phyloP scores from a whole-genome alignment of 2,797 vertebrate species.

The Adrianichthys oophorus region DNA sequence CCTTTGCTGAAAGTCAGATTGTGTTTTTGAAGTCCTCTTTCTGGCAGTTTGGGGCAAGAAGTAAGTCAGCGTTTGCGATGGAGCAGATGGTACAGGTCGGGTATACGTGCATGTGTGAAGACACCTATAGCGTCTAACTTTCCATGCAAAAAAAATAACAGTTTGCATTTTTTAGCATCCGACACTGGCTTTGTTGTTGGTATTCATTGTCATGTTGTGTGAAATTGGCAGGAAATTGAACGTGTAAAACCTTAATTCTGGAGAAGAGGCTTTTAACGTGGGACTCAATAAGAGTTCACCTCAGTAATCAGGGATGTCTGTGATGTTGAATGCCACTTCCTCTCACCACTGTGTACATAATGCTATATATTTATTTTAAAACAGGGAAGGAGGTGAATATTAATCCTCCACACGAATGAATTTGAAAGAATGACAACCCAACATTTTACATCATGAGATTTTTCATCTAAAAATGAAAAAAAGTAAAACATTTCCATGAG shows the following conservation, averaged over 20 bases:
- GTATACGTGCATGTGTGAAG: not conserved
- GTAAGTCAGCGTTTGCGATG: conserved; percentile 58
- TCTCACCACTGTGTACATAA: conserved; percentile 81
- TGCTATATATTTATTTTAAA: conserved; percentile 78
- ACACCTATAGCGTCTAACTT: conserved; percentile 28
- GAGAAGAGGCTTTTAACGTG: conserved; percentile 69
- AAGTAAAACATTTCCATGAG: too few species aligned
- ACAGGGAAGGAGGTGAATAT: conserved; percentile 73
- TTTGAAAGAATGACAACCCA: conserved; percentile 50
- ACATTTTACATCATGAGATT: conserved; percentile 16
- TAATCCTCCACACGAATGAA: conserved; percentile 67
- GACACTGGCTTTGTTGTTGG: conserved; percentile 44
- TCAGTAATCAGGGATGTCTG: conserved; percentile 71
- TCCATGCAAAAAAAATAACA: conserved; percentile 26
- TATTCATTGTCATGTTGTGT: conserved; percentile 74
- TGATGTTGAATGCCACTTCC: conserved; percentile 80
- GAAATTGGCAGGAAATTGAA: conserved; percentile 83
- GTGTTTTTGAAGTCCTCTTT: conserved; percentile 81
- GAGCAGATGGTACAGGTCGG: conserved; percentile 59
- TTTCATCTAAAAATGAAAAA: too few species aligned
- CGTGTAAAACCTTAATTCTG: conserved; percentile 76
- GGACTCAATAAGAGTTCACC: conserved; percentile 72
- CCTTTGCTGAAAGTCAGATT: conserved; percentile 83
- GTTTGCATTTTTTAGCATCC: conserved; percentile 41
- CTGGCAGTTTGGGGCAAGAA: conserved; percentile 72